phyloP scores from a whole-genome alignment of 2,888 invertebrate genomes.

The Tupiocoris notatus region DNA sequence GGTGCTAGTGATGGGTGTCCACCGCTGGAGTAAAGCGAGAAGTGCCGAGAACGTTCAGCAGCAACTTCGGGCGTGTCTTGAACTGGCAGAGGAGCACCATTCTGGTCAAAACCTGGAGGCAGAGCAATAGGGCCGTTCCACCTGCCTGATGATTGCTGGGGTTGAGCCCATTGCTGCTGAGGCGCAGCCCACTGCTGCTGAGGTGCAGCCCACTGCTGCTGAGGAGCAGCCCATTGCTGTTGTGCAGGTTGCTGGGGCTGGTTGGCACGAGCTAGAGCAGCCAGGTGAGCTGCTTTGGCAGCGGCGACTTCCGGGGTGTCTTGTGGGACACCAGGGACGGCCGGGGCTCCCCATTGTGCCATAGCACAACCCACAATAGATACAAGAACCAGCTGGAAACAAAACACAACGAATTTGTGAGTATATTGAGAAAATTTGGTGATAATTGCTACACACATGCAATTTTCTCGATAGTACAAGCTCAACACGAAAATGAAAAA shows the following conservation, averaged over 20 bases:
- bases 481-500: too few species aligned
- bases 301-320: constrained; percentile 49
- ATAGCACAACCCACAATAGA: constrained; percentile 30
- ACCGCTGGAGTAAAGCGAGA: constrained; percentile 38
- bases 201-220: constrained; percentile 23
- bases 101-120: constrained; percentile 46
- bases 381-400: constrained; percentile 29
- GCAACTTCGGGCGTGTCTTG: constrained; percentile 48
- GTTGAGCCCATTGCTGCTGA: constrained; percentile 30
- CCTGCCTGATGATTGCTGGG: constrained; percentile 5
- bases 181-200: constrained; percentile 35
- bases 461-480: too few species aligned
- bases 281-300: constrained; percentile 48
- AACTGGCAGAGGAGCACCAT: constrained; percentile 45
- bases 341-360: constrained; percentile 36
- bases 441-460: too few species aligned
- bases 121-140: constrained; percentile 46
- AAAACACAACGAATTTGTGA: too few species aligned
- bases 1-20: constrained; percentile 40
- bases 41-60: constrained; percentile 47
- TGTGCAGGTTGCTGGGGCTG: constrained; percentile 3
- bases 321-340: constrained; percentile 29
- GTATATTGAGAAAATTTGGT: too few species aligned
- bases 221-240: neutral
- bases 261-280: constrained; percentile 40